Conservation (phyloP, 2,113 vertebrate genomes). For the Sula dactylatra region DNA sequence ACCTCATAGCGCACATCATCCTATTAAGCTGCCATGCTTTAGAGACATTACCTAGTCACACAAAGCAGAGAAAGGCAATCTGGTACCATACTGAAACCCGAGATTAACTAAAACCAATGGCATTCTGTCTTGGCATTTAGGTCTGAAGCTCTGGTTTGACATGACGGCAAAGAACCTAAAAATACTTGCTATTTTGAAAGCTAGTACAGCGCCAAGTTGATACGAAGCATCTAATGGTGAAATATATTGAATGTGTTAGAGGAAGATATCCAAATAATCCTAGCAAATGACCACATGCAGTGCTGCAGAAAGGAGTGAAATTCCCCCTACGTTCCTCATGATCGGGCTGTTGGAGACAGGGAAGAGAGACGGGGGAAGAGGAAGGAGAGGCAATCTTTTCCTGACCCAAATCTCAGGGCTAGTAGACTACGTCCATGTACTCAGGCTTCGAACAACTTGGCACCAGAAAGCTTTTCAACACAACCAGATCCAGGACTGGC, state of each 20-base stretch:
- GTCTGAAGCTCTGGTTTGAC: neutral
- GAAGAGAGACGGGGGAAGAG: neutral
- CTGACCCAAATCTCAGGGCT: neutral
- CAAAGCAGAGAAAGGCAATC: neutral
- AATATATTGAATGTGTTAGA: neutral
- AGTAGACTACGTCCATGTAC: neutral
- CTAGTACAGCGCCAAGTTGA: neutral
- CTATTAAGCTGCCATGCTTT: neutral
- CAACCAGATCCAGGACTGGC: neutral
- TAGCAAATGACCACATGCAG: neutral
- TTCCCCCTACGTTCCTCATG: neutral
- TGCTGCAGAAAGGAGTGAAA: neutral
- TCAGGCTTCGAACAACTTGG: neutral
- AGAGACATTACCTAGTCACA: neutral
- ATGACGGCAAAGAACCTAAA: neutral
- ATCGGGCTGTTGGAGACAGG: neutral
- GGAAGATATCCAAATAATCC: neutral
- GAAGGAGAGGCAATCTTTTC: neutral
- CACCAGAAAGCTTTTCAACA: neutral
- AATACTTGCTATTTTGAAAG: slow-evolving; percentile 2
- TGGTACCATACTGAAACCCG: neutral
- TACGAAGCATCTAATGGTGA: neutral
- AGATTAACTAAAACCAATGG: neutral
- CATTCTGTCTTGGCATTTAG: neutral
- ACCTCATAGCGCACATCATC: neutral